These are phyloP conservation scores for Epinephelus moara DNA, from an alignment of 2,113 vertebrate species.

Conservation along the genomic window DNA sequence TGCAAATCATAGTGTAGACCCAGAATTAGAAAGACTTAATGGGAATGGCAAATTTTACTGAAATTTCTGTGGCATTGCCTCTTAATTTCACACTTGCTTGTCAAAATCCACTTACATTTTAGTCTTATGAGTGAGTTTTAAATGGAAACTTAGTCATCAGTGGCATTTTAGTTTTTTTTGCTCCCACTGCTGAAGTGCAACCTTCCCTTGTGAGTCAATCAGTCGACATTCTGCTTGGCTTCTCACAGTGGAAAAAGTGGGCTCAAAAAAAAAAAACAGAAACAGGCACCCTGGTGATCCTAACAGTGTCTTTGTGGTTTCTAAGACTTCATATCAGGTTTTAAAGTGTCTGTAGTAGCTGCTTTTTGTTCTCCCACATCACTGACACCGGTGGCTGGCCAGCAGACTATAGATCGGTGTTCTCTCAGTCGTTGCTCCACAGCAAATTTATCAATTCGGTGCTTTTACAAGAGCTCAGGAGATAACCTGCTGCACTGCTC, in stretches of 20 bases:
- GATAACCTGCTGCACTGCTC: slow-evolving; percentile 20
- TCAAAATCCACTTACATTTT: not conserved
- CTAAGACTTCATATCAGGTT: slow-evolving; percentile 17
- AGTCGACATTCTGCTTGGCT: slow-evolving; percentile 14
- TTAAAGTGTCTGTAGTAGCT: not conserved
- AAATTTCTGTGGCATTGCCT: not conserved
- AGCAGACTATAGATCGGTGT: slow-evolving; percentile 6
- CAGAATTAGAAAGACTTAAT: slow-evolving; percentile 2
- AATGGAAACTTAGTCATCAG: not conserved
- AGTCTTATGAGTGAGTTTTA: not conserved
- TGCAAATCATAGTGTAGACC: not conserved
- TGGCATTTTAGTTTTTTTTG: not conserved
- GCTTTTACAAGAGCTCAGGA: slow-evolving; percentile 34
- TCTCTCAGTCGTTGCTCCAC: not conserved
- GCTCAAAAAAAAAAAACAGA: not conserved
- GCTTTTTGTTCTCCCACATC: not conserved
- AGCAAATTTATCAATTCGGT: not conserved
- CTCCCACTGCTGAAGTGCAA: not conserved
- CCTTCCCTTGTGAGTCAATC: slow-evolving; percentile 10
- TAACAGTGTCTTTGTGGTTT: not conserved
- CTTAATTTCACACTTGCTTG: slow-evolving; percentile 10
- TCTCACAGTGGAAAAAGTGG: not conserved
- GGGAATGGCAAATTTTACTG: not conserved
- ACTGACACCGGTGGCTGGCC: not conserved
- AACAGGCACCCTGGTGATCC: not conserved